Base-by-base conservation (phyloP, 2,888 invertebrate species). In the Napeogenes sylphis region DNA sequence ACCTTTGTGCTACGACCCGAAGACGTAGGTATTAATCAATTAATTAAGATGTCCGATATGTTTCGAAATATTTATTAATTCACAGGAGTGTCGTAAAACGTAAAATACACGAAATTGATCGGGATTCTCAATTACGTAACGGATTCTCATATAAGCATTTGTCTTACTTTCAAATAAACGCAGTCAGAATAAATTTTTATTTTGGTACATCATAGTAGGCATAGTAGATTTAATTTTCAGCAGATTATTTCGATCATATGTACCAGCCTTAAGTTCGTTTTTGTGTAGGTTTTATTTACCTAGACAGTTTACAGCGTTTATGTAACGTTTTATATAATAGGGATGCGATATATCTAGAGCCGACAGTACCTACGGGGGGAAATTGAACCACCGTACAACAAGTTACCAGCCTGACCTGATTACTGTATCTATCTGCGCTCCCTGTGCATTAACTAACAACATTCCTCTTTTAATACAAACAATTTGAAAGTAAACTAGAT, bases 351-450 rank as follows among this genome's bases (percentile, higher is more conserved):
- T 13, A 14, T 47, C 14, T 6, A 13, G 47, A 47, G 47, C 47
- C n/a, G 21, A 14, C n/a, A 21, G 47, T n/a, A 47, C 14, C 5
- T 21, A 21, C 21, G 21, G 4, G 14, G 14, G 47, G 47, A 47
- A 47, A 47, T 47, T 47, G 47, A 47, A 47, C n/a, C 47, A 5
- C n/a, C 47, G 47, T n/a, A 47, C 47, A 21, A 21, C 21, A 21
- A 47, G 47, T 47, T 47, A 14, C 3, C 47, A 6, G n/a, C 14
- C 14, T 14, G 47, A 47, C 47, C 47, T 47, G 14, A 47, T 14
- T 47, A 47, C 14, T 47, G n/a, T 21, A 21, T 8, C 47, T 5
- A 14, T 47, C 5, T 47, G n/a, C n/a, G 5, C 5, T n/a, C 14
- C 14, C 47, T 6, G 12, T 14, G n/a, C 47, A 14, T n/a, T n/a